Percentiles rank a stretch among this genome's conserved stretches.
Conservation (phyloP, 2,888 invertebrate species). For the Mantis religiosa region DNA sequence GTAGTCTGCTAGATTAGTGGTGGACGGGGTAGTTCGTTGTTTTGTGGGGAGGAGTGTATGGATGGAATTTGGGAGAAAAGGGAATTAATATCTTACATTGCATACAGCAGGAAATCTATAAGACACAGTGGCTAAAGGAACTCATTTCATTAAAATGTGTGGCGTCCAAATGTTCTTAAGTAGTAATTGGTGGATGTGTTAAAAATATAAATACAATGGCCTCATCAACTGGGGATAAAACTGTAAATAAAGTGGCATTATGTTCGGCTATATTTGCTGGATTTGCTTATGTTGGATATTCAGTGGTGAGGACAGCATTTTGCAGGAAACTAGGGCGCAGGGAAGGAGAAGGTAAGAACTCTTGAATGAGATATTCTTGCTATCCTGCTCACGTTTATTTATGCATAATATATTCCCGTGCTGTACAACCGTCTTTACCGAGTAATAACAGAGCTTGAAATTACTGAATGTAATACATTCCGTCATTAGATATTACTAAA, state of each 20-base stretch:
- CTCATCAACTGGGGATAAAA: constrained; percentile 39
- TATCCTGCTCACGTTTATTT: too few relatives aligned
- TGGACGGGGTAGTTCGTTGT: too few relatives aligned
- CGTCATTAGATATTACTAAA: too few relatives aligned
- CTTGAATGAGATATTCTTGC: background rate
- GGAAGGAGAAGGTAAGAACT: constrained; percentile 39
- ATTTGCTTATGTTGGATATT: constrained; percentile 49
- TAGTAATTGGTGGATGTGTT: background rate
- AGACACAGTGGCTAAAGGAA: background rate
- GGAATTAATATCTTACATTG: too few relatives aligned
- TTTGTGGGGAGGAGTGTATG: too few relatives aligned
- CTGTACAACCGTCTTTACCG: too few relatives aligned
- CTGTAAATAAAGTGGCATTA: constrained; percentile 47
- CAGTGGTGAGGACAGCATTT: constrained; percentile 45
- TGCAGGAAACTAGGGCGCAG: constrained; percentile 41
- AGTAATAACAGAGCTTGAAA: too few relatives aligned
- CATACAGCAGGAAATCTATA: background rate
- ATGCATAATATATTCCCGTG: too few relatives aligned
- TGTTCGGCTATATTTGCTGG: constrained; percentile 50
- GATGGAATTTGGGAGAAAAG: too few relatives aligned
- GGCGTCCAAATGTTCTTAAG: background rate
- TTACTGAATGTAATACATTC: too few relatives aligned
- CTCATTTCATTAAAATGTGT: background rate
- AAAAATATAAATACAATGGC: constrained; percentile 19
- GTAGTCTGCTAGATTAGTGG: too few relatives aligned